These are phyloP conservation scores for Xestia sexstrigata DNA, from an alignment of 2,888 invertebrate species.

Conservation along the genomic window DNA sequence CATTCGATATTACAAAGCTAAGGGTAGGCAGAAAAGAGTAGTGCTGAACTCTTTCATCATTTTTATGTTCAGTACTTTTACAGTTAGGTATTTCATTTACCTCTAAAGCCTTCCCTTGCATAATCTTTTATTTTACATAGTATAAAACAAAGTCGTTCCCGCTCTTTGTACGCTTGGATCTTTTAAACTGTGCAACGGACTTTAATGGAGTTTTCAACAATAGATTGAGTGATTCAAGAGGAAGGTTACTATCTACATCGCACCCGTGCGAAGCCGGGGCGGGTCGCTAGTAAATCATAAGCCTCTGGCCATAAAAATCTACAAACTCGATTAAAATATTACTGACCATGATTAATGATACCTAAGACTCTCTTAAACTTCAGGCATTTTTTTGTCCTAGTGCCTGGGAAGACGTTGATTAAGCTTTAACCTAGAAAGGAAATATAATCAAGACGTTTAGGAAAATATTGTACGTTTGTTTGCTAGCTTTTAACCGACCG, in stretches of 20 bases:
- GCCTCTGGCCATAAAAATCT: not conserved
- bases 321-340: slow-evolving; percentile 13
- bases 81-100: not conserved
- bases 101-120: not conserved
- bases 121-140: too few relatives aligned
- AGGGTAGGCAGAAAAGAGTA: too few relatives aligned
- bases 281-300: slow-evolving; percentile 5
- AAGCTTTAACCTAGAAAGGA: not conserved
- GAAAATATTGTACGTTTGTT: slow-evolving; percentile 30
- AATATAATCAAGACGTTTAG: slow-evolving; percentile 5
- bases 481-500: slow-evolving; percentile 20
- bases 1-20: not conserved
- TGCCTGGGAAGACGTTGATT: not conserved
- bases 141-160: too few relatives aligned
- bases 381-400: not conserved
- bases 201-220: too few relatives aligned
- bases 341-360: slow-evolving; percentile 20
- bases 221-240: too few relatives aligned
- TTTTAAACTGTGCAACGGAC: too few relatives aligned
- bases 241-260: too few relatives aligned
- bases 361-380: not conserved
- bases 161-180: too few relatives aligned
- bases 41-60: too few relatives aligned
- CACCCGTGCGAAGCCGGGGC: too few relatives aligned
- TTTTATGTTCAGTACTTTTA: too few relatives aligned